Evolutionary conservation across 2,113 vertebrate genomes (phyloP).

Genomic region (Pan paniscus): DNA sequence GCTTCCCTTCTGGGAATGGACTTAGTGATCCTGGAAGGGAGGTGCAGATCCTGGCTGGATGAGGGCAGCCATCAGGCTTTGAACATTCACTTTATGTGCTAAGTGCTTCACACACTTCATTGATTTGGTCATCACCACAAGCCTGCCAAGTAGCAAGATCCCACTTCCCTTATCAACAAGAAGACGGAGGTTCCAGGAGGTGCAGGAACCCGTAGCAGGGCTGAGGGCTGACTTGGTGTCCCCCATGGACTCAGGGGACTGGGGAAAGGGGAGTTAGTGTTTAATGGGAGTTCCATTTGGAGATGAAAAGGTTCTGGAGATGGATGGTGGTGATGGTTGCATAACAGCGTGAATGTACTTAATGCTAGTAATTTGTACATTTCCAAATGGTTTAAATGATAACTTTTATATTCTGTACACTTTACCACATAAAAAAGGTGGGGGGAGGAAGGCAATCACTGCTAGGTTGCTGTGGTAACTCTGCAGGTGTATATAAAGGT

Average conservation of each 20-base stretch:
- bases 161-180: neutral
- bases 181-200: neutral
- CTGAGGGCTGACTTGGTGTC: neutral
- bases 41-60: neutral
- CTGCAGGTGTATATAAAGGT: constrained; percentile 62
- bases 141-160: neutral
- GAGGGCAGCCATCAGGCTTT: neutral
- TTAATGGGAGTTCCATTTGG: neutral
- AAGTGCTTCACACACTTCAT: neutral
- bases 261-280: neutral
- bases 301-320: neutral
- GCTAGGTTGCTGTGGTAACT: constrained; percentile 26
- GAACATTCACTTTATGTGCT: neutral
- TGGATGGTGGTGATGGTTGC: neutral
- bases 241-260: neutral
- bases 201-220: neutral
- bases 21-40: neutral
- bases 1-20: neutral
- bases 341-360: neutral
- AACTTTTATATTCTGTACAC: neutral
- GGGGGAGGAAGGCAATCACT: neutral
- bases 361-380: neutral
- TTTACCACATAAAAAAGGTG: neutral
- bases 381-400: neutral
- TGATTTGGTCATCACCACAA: no score